Evolutionary conservation across 2,113 vertebrate species (phyloP).

Genomic region (Seriola dumerili): DNA sequence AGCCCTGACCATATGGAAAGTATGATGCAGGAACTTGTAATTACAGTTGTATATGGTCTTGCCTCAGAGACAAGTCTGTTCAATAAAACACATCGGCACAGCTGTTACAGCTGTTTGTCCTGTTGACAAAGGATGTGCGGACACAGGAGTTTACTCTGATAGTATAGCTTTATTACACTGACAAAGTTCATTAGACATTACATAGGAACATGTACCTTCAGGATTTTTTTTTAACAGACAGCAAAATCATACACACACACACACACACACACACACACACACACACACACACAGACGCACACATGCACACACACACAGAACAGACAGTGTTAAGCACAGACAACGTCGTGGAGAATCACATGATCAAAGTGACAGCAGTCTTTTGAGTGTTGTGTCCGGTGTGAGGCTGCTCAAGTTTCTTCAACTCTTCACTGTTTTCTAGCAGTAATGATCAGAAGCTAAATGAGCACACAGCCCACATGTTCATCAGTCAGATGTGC

Average conservation of each 20-base stretch:
- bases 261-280: constrained; percentile 14
- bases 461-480: constrained; percentile 13
- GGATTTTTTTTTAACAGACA: constrained; percentile 48
- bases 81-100: not conserved
- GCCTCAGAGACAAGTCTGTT: constrained; percentile 3
- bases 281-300: not conserved
- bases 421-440: constrained; percentile 11
- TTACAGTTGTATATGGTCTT: constrained; percentile 6
- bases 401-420: constrained; percentile 25
- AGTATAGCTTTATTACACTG: constrained; percentile 82
- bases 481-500: not conserved
- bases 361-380: constrained; percentile 51
- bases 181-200: constrained; percentile 70
- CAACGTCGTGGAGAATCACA: constrained; percentile 45
- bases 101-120: not conserved
- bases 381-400: not conserved
- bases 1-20: constrained; percentile 13
- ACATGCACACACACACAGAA: constrained; percentile 30
- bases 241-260: constrained; percentile 26
- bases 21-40: constrained; percentile 18
- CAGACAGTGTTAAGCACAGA: constrained; percentile 54
- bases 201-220: constrained; percentile 81
- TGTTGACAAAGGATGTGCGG: not conserved
- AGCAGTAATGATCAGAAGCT: constrained; percentile 2
- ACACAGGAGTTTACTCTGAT: constrained; percentile 19